Conservation (phyloP, 2,888 invertebrate genomes). For the Sminthurinus aureus region DNA sequence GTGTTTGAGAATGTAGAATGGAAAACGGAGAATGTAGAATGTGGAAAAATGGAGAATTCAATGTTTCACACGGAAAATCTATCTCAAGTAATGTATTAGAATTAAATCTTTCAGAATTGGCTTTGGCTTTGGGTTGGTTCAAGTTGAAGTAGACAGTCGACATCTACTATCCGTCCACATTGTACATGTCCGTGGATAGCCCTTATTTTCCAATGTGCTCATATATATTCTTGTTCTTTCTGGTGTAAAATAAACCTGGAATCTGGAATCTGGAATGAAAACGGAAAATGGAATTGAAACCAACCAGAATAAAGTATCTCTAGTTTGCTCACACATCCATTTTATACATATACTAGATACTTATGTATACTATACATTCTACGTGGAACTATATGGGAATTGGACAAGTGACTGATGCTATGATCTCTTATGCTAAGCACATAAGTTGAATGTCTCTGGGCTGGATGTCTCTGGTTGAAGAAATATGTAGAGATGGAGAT, state of each 20-base stretch:
- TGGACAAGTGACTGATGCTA: background rate
- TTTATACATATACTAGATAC: too few relatives aligned
- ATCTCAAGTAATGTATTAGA: background rate
- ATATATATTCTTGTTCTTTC: background rate
- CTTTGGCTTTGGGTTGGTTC: background rate
- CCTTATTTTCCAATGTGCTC: background rate
- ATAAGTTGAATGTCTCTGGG: constrained; percentile 1
- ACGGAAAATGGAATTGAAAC: too few relatives aligned
- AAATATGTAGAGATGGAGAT: background rate
- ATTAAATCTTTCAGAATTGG: background rate
- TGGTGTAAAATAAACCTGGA: background rate
- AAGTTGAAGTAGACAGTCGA: background rate
- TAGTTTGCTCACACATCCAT: too few relatives aligned
- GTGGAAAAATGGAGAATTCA: too few relatives aligned
- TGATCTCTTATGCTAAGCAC: constrained; percentile 9
- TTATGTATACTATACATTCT: background rate
- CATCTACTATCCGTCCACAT: background rate
- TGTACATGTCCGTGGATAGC: background rate
- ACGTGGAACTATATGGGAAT: background rate
- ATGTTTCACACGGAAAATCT: too few relatives aligned
- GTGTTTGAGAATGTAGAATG: too few relatives aligned
- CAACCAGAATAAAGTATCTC: too few relatives aligned
- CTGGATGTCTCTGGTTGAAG: background rate
- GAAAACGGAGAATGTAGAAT: too few relatives aligned
- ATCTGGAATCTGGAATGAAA: too few relatives aligned